Evolutionary conservation across 1,140 invertebrate genomes (phyloP).

Genomic region (Dolichoris vasculosae): DNA sequence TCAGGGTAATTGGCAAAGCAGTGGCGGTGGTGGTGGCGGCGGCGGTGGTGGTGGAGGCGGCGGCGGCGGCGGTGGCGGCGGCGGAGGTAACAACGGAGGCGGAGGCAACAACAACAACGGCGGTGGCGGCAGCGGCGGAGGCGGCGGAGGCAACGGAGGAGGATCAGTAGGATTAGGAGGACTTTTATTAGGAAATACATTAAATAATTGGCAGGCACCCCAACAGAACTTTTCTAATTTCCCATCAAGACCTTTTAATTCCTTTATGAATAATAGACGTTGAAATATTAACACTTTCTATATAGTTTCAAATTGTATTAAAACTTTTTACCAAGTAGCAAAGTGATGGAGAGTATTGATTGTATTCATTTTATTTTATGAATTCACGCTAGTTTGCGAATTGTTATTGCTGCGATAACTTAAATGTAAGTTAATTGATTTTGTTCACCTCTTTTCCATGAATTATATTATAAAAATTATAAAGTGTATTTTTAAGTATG

Average conservation of each 20-base stretch:
- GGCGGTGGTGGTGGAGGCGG: neutral
- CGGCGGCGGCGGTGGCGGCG: too few species aligned
- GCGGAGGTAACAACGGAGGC: neutral
- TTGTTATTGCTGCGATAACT: constrained; percentile 11
- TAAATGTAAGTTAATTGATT: constrained; percentile 9
- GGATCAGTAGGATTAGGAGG: neutral
- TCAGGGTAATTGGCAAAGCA: constrained; percentile 43
- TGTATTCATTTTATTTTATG: constrained; percentile 39
- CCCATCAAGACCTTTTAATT: constrained; percentile 34
- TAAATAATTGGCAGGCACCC: constrained; percentile 48
- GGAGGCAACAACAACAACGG: too few species aligned
- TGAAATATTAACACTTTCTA: constrained; percentile 16
- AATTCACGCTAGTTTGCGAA: constrained; percentile 12
- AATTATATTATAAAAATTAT: constrained; percentile 14
- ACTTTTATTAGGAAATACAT: constrained; percentile 18
- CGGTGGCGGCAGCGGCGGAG: neutral
- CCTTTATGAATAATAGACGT: constrained; percentile 50
- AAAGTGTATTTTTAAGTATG: constrained; percentile 35
- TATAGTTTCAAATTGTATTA: constrained; percentile 36
- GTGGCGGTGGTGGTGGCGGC: neutral
- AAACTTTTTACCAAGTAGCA: constrained; percentile 40
- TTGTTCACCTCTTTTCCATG: constrained; percentile 17
- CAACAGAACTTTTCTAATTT: constrained; percentile 48
- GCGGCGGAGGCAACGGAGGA: neutral
- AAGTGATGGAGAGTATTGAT: neutral